Base-by-base conservation (phyloP, 1,140 invertebrate genomes). In the Neuroterus valhalla region DNA sequence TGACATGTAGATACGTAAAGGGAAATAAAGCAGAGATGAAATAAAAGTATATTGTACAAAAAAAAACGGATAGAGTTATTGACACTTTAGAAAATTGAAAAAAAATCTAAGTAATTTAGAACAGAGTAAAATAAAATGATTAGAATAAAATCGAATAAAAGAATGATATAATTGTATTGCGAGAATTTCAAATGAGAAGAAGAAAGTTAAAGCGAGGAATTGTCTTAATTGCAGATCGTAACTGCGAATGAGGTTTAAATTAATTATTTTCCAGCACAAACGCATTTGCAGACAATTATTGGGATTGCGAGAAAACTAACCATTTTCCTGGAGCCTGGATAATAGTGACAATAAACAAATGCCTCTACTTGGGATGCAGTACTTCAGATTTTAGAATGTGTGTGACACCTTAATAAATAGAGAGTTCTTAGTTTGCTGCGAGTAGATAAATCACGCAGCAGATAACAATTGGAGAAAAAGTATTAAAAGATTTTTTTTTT, bases 201-300 rank as follows among this genome's bases (percentile, higher is more conserved):
- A 50, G 55, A 62, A 62, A 26, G 31, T 62, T 62, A 31, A 62
- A 62, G 55, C 55, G 14, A 62, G 23, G 8, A 38, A 26, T 62
- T 38, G 55, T 26, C 11, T 62, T 62, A 62, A 62, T 62, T 62
- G 26, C 23, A 62, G 55, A 31, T 26, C n/a, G 55, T 31, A 62
- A 31, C 55, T 62, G 55, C 55, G 55, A 62, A 62, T 62, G 55
- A 62, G 55, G n/a, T 62, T 38, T 62, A 31, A 62, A 62, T 62
- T 62, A 62, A 62, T 62, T 62, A 62, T 62, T 62, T 62, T n/a
- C 23, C 31, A 14, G 55, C 5, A 23, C 31, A 62, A 62, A 62
- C 31, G 26, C 55, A 62, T 62, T 55, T 31, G 26, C 23, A 12
- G 8, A 62, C 26, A 62, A 62, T 62, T 52, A 52, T 52, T 52